These are phyloP conservation scores for Cetonia aurata DNA, from an alignment of 2,888 invertebrate genomes.

Conservation along the genomic window DNA sequence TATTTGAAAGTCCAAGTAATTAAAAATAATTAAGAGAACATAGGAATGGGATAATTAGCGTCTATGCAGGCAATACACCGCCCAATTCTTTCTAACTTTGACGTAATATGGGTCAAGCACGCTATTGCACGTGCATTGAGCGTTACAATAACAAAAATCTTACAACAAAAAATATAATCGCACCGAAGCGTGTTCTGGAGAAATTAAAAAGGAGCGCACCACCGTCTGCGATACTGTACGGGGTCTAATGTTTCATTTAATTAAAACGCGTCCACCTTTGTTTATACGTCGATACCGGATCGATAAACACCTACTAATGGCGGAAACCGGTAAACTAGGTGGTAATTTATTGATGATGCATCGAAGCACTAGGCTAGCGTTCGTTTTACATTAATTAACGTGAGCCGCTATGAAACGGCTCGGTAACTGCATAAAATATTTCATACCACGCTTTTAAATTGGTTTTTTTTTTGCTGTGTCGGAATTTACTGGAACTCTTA, in stretches of 20 bases:
- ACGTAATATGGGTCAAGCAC: too few species aligned
- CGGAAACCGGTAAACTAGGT: not conserved
- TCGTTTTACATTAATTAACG: constrained; percentile 12
- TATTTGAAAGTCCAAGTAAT: too few species aligned
- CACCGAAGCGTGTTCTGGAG: too few species aligned
- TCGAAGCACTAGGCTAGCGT: constrained; percentile 1
- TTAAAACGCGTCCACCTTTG: not conserved
- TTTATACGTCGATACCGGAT: not conserved
- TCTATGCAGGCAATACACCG: too few species aligned
- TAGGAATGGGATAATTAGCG: too few species aligned
- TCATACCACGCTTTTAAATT: not conserved
- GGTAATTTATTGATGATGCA: constrained; percentile 15
- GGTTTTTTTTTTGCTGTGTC: constrained; percentile 6
- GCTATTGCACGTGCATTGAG: too few species aligned
- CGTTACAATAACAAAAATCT: too few species aligned
- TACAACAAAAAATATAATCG: too few species aligned
- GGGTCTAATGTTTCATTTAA: not conserved
- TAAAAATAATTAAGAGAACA: too few species aligned
- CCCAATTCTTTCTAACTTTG: too few species aligned
- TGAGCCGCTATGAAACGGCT: not conserved
- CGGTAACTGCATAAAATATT: constrained; percentile 1
- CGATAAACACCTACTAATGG: not conserved
- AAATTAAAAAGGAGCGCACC: too few species aligned
- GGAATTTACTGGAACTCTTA: not conserved
- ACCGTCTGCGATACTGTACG: too few species aligned